Base-by-base conservation (phyloP, 2,113 vertebrate species). In the Rhea pennata region DNA sequence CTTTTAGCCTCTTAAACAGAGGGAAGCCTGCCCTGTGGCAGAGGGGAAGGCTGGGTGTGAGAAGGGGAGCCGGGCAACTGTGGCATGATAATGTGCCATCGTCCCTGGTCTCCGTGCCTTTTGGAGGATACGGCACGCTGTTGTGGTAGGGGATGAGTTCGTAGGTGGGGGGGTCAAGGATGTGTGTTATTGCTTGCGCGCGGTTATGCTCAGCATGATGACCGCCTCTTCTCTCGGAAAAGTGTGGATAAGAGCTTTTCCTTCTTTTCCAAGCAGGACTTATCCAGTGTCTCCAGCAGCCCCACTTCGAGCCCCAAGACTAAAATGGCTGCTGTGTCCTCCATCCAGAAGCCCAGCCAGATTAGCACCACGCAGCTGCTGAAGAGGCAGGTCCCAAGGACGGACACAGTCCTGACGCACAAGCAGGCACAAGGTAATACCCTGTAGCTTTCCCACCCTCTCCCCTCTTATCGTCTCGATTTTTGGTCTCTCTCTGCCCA, bases 221-320 rank as follows among this genome's bases (percentile, higher is more conserved):
- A 2, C n/a, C 27, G n/a, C 56, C 36, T 76, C n/a, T 7, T 31
- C 16, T 19, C 27, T 4, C 3, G 58, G 58, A 42, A 26, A 15
- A 1, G 0, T 12, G 22, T 12, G 29, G 6, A 6, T 72, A 54
- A 62, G 58, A 86, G 36, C 7, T 26, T 54, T 76, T 72, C 53
- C 40, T 16, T 72, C 42, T 93, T 16, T 58, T 81, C 31, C 31
- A 9, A 16, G 33, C 92, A 99, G 99, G 99, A 99, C 96, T 95
- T 99, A 42, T 99, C 99, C 87, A 99, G 99, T 8, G 99, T 99
- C 66, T 99, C 99, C 93, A 99, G 99, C 96, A 99, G 99, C 95
- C 99, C 99, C 72, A 99, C 99, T 4, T 99, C 99, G 46, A 99
- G 99, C 94, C 99, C 99, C 81, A 99, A 99, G 98, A 98, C 99